Evolutionary conservation across 1,140 invertebrate species (phyloP).

Genomic region (Calycopis cecrops): DNA sequence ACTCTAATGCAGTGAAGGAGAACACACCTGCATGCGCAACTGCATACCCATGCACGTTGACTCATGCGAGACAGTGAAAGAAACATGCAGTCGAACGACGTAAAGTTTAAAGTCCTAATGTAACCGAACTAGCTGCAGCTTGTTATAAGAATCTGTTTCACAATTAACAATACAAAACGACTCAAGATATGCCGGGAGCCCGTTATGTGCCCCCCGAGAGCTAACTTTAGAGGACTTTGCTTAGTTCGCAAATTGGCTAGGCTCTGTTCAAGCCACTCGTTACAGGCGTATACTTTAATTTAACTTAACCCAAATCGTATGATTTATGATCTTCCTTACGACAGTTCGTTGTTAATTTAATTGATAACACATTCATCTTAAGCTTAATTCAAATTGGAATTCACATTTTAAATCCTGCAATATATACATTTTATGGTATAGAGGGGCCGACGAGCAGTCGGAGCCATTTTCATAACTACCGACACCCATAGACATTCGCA

Average conservation of each 20-base stretch:
- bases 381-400: no score
- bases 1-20: no score
- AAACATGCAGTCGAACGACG: no score
- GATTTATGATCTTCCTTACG: neutral
- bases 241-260: conserved; percentile 52
- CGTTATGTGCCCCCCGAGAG: conserved; percentile 40
- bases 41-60: no score
- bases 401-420: no score
- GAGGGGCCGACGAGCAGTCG: no score
- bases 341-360: neutral
- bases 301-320: conserved; percentile 22
- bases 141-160: conserved; percentile 9
- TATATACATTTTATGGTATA: no score
- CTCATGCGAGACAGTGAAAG: no score
- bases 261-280: conserved; percentile 40
- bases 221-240: conserved; percentile 52
- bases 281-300: conserved; percentile 32
- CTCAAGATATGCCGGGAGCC: conserved; percentile 16
- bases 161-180: conserved; percentile 17
- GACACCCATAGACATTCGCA: no score
- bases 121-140: neutral
- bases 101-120: no score
- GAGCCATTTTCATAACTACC: no score
- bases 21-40: no score
- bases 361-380: neutral